phyloP scores from a whole-genome alignment of 64 coral and sea anemone species.

The Stylophora pistillata region DNA sequence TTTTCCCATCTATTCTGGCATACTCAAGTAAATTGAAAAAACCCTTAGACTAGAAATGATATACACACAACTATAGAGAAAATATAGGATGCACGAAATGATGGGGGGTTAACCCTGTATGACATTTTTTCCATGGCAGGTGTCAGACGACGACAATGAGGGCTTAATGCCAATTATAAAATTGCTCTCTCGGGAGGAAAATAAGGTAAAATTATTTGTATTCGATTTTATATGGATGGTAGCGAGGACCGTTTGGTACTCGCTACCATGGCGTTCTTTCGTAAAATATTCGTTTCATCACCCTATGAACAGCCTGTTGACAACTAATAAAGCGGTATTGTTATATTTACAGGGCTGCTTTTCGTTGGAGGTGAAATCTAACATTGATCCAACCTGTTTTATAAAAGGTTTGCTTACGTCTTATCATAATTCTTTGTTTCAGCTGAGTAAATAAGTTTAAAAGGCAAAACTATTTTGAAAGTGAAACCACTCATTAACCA shows the following conservation, averaged over 20 bases:
- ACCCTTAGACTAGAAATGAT: too few relatives aligned
- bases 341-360: conserved; percentile 69
- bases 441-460: too few relatives aligned
- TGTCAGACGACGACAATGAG: conserved; percentile 61
- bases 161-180: conserved; percentile 44
- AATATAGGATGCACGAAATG: too few relatives aligned
- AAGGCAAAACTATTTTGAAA: neutral
- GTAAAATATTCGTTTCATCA: too few relatives aligned
- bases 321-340: neutral
- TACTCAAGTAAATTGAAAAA: too few relatives aligned
- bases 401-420: conserved; percentile 51
- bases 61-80: too few relatives aligned
- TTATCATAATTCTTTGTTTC: neutral
- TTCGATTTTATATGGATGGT: neutral
- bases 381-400: conserved; percentile 59
- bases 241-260: too few relatives aligned
- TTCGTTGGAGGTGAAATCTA: conserved; percentile 72
- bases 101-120: neutral
- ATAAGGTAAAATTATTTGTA: conserved; percentile 48
- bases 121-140: conserved; percentile 18
- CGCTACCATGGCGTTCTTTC: too few relatives aligned
- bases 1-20: too few relatives aligned
- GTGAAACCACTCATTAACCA: too few relatives aligned
- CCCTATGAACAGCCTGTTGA: too few relatives aligned
- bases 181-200: conserved; percentile 63